Evolutionary conservation across 2,797 vertebrate genomes (phyloP).

Genomic region (Takifugu ocellatus): DNA sequence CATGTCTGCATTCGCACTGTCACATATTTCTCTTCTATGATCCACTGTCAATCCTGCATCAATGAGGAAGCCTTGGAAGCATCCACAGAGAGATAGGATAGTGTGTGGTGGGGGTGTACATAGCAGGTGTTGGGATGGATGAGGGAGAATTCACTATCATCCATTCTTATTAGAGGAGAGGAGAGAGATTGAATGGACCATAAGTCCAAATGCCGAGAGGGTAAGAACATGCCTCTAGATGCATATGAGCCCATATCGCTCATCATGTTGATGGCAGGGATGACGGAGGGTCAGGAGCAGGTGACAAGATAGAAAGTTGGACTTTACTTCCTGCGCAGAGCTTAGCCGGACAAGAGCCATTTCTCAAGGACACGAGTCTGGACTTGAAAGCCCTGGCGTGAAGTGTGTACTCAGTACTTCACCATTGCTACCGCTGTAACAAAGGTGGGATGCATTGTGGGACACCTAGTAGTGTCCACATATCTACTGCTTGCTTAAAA

Average conservation of each 20-base stretch:
- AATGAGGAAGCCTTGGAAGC: slow-evolving; percentile 20
- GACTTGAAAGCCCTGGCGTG: too few relatives aligned
- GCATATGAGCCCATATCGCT: slow-evolving; percentile 25
- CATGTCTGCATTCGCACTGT: slow-evolving; percentile 24
- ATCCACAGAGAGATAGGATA: slow-evolving; percentile 19
- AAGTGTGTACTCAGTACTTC: too few relatives aligned
- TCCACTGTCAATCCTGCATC: slow-evolving; percentile 32
- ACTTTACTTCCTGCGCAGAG: too few relatives aligned
- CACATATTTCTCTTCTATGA: slow-evolving; percentile 45
- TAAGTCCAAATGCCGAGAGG: slow-evolving; percentile 39
- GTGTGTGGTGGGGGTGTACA: slow-evolving; percentile 3
- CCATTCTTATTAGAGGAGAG: slow-evolving; percentile 46
- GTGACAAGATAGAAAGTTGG: too few relatives aligned
- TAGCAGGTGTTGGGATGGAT: slow-evolving; percentile 11
- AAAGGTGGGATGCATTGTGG: too few relatives aligned
- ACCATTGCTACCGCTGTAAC: too few relatives aligned
- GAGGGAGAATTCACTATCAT: slow-evolving; percentile 46
- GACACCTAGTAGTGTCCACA: too few relatives aligned
- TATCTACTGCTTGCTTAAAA: too few relatives aligned
- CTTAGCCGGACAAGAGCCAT: too few relatives aligned
- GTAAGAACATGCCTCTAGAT: slow-evolving; percentile 22
- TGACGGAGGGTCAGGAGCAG: too few relatives aligned
- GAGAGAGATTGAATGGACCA: slow-evolving; percentile 15
- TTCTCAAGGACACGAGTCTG: too few relatives aligned
- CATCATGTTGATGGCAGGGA: not conserved